Conservation (phyloP, 2,888 invertebrate genomes). For the Halocaridina rubra region DNA sequence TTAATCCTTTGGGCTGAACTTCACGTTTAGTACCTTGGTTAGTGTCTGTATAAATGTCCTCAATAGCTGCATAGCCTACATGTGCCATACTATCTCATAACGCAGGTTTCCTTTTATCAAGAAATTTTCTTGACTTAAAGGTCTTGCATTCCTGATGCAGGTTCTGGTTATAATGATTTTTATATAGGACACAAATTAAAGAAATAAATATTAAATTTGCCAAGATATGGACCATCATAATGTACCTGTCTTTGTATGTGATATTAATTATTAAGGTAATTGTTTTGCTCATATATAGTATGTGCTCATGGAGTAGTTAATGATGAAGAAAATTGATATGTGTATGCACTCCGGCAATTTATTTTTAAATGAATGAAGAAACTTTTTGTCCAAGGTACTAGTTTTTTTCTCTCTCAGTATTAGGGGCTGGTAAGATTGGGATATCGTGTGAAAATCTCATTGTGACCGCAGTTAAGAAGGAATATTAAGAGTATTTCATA, state of each 20-base stretch:
- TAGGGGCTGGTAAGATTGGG: too few species aligned
- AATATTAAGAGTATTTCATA: too few species aligned
- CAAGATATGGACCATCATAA: slow-evolving; percentile 24
- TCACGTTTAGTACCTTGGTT: too few species aligned
- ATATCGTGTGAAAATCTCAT: too few species aligned
- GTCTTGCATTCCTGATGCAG: background rate
- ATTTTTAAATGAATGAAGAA: too few species aligned
- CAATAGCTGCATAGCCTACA: background rate
- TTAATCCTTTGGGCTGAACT: too few species aligned
- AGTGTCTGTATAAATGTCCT: too few species aligned
- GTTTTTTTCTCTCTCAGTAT: too few species aligned
- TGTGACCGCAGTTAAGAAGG: too few species aligned
- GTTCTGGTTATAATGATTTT: background rate
- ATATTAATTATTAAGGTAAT: slow-evolving; percentile 42
- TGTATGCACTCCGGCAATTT: background rate
- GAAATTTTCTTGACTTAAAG: too few species aligned
- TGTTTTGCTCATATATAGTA: background rate
- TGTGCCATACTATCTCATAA: background rate
- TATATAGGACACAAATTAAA: background rate
- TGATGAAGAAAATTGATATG: background rate
- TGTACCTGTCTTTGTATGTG: slow-evolving; percentile 48
- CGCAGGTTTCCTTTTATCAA: background rate
- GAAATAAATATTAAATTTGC: background rate
- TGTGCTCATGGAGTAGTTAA: background rate
- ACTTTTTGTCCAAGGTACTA: too few species aligned